A percentile compares a stretch with the other conserved stretches of the same genome.
Conservation (phyloP, 2,797 vertebrate species). For the Myoxocephalus aenaeus region DNA sequence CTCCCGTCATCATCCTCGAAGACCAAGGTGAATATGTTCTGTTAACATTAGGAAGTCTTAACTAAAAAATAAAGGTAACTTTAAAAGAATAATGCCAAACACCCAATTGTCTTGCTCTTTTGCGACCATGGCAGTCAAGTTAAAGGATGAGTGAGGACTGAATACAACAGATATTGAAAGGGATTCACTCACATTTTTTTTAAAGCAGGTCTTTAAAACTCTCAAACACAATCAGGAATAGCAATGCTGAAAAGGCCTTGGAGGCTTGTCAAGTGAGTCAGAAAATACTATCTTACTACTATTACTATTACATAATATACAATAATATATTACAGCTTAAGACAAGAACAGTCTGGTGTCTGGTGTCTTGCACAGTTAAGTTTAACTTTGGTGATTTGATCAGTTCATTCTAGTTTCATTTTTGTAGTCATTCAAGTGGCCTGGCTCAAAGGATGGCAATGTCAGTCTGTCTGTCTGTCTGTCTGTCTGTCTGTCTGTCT, state of each 20-base stretch:
- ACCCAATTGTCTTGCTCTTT: not conserved
- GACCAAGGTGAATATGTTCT: conserved; percentile 2
- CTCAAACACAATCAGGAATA: conserved; percentile 6
- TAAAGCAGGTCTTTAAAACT: conserved; percentile 20
- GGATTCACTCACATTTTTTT: conserved; percentile 25
- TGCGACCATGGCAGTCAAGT: conserved; percentile 8
- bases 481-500: not conserved
- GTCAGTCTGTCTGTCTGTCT: not conserved
- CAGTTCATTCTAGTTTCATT: not conserved
- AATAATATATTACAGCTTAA: not conserved
- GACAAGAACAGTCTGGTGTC: not conserved
- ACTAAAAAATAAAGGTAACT: not conserved
- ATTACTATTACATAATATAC: not conserved
- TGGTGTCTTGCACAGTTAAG: not conserved
- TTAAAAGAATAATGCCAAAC: not conserved
- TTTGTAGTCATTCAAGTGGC: not conserved
- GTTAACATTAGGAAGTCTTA: not conserved
- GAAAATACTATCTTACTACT: conserved; percentile 12
- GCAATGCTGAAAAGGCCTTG: not conserved
- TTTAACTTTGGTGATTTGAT: not conserved
- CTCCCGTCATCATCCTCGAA: conserved; percentile 18
- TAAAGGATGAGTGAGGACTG: conserved; percentile 1
- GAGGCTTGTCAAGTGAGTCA: conserved; percentile 1
- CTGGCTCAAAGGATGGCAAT: not conserved
- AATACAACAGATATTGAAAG: conserved; percentile 38